Evolutionary conservation across 2,113 vertebrate species (phyloP).

Genomic region (Austrofundulus limnaeus): DNA sequence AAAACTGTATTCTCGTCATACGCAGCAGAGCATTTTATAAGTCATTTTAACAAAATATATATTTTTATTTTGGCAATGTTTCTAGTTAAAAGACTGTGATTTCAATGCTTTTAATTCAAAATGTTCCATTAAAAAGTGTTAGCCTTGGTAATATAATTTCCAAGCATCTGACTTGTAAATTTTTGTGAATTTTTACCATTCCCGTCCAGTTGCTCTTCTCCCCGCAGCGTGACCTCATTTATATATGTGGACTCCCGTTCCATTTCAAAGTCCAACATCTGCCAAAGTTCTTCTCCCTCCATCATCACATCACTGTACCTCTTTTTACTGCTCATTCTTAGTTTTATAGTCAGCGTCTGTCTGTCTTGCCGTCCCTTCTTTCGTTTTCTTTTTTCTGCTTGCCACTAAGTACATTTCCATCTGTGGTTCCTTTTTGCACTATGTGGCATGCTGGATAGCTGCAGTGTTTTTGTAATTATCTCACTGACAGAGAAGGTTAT

Average conservation of each 20-base stretch:
- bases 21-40: too few species aligned
- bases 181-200: slow-evolving; percentile 3
- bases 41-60: too few species aligned
- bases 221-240: slow-evolving; percentile 42
- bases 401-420: slow-evolving; percentile 75
- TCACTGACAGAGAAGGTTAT: slow-evolving; percentile 55
- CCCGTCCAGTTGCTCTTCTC: slow-evolving; percentile 10
- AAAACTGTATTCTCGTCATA: neutral
- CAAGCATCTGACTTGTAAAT: neutral
- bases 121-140: neutral
- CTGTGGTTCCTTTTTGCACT: slow-evolving; percentile 24
- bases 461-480: slow-evolving; percentile 71
- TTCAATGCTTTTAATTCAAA: neutral
- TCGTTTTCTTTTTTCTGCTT: slow-evolving; percentile 36
- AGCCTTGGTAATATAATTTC: neutral
- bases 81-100: too few species aligned
- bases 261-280: slow-evolving; percentile 8
- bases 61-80: too few species aligned
- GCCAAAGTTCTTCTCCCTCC: slow-evolving; percentile 48
- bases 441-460: slow-evolving; percentile 53
- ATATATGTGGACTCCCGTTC: slow-evolving; percentile 49
- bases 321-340: slow-evolving; percentile 62
- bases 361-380: slow-evolving; percentile 45
- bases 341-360: slow-evolving; percentile 64
- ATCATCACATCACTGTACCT: slow-evolving; percentile 50